Base-by-base conservation (phyloP, 2,797 vertebrate species). In the Xyrichtys novacula region DNA sequence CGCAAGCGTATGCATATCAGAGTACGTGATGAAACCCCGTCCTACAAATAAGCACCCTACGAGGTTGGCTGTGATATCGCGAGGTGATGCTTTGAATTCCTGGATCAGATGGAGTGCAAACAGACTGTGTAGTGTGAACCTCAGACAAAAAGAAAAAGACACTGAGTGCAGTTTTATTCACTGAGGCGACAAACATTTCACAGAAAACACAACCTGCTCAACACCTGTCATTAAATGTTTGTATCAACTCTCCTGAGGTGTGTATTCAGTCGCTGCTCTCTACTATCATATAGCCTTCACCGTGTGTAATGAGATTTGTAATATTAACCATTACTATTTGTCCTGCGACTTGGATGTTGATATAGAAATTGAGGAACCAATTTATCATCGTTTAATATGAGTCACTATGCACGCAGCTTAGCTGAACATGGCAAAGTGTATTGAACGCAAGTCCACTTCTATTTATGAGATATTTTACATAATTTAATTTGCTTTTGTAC, bases 401-500 rank as follows among this genome's bases (percentile, higher is more conserved):
- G 95, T 98, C 97, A 98, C 97, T 98, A 98, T 98, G 97, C 97
- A 99, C 96, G 97, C 95, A 98, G 95, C 96, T 98, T 97, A 97
- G 96, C 97, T 99, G 96, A 97, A 98, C 96, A 96, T 97, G 95
- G 94, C 95, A 94, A 98, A 96, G 96, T 98, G 96, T 98, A 98
- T 97, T 96, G 96, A 98, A 96, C 78, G 96, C 95, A 96, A 96
- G 94, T 97, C 96, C 97, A 97, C 96, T 96, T 96, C 95, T 99
- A 98, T 99, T 99, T 98, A 98, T 98, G 96, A 97, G 95, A 95
- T 96, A 96, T 96, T 96, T 98, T 98, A 96, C 95, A 96, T 98
- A 97, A 96, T 96, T 97, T 98, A 97, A 97, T 96, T 98, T 98
- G 96, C 95, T 97, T 98, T 98, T 99, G 98, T 99, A 99, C 96